Evolutionary conservation across 2,888 invertebrate genomes (phyloP).

Genomic region (Drosophila sordidula): DNA sequence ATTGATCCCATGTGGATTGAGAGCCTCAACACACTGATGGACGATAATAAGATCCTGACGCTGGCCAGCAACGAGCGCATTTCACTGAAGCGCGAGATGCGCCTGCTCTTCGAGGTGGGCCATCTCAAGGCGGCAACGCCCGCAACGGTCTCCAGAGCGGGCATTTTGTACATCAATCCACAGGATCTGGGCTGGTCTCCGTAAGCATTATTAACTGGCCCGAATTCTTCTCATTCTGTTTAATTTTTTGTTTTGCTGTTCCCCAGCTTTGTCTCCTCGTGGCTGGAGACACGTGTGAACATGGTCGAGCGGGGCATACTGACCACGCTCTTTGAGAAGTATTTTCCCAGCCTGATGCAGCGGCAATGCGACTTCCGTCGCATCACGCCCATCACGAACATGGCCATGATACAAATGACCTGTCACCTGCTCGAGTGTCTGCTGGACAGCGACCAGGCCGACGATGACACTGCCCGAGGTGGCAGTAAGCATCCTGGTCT

Average conservation of each 20-base stretch:
- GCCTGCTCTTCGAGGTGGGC: slow-evolving; percentile 96
- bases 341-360: slow-evolving; percentile 94
- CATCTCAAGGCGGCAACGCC: slow-evolving; percentile 96
- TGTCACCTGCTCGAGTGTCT: slow-evolving; percentile 95
- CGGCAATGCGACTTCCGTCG: slow-evolving; percentile 92
- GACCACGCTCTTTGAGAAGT: slow-evolving; percentile 96
- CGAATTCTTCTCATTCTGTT: neutral
- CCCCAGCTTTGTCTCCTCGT: slow-evolving; percentile 93
- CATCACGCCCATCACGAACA: slow-evolving; percentile 95
- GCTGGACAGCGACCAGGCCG: slow-evolving; percentile 83
- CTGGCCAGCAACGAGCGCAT: slow-evolving; percentile 98
- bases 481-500: slow-evolving; percentile 11
- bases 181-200: slow-evolving; percentile 98
- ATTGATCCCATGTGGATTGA: slow-evolving; percentile 95
- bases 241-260: neutral
- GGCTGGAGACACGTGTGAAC: slow-evolving; percentile 92
- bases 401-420: slow-evolving; percentile 95
- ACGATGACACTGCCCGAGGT: slow-evolving; percentile 11
- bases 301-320: slow-evolving; percentile 92
- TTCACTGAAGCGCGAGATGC: slow-evolving; percentile 94
- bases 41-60: slow-evolving; percentile 97
- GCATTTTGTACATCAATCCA: slow-evolving; percentile 97
- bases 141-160: slow-evolving; percentile 97
- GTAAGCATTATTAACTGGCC: slow-evolving; percentile 86
- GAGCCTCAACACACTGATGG: slow-evolving; percentile 98